Conservation (phyloP, 2,113 vertebrate genomes). For the Illadopsis cleaveri region DNA sequence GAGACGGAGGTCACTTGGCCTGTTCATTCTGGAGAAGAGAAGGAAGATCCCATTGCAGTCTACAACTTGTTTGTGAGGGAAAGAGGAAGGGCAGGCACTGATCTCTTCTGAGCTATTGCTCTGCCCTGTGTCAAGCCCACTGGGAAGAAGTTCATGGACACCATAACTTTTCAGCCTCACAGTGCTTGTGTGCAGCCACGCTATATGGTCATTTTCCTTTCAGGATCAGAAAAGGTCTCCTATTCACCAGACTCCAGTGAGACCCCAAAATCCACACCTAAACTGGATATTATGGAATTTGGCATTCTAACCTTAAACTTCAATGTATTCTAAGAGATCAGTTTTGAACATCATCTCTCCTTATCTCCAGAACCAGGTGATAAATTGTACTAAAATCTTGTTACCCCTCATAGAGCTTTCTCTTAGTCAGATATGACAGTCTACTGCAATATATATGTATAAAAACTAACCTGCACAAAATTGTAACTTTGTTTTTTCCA, state of each 20-base stretch:
- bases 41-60: not conserved
- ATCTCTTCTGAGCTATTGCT: not conserved
- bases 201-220: too few relatives aligned
- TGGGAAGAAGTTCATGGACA: not conserved
- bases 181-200: not conserved
- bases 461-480: not conserved
- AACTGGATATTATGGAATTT: not conserved
- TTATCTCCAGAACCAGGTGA: not conserved
- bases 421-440: not conserved
- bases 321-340: not conserved
- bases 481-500: not conserved
- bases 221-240: not conserved
- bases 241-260: not conserved
- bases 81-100: not conserved
- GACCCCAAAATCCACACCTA: not conserved
- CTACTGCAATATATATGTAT: not conserved
- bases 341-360: not conserved
- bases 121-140: not conserved
- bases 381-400: not conserved
- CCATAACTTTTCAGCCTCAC: fast-evolving
- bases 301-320: not conserved
- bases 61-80: not conserved
- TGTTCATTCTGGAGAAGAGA: not conserved
- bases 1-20: too few relatives aligned
- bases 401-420: not conserved